Percentiles rank a stretch among this genome's conserved stretches.
Conservation (phyloP, 2,888 invertebrate species). For the Apoda limacodes region DNA sequence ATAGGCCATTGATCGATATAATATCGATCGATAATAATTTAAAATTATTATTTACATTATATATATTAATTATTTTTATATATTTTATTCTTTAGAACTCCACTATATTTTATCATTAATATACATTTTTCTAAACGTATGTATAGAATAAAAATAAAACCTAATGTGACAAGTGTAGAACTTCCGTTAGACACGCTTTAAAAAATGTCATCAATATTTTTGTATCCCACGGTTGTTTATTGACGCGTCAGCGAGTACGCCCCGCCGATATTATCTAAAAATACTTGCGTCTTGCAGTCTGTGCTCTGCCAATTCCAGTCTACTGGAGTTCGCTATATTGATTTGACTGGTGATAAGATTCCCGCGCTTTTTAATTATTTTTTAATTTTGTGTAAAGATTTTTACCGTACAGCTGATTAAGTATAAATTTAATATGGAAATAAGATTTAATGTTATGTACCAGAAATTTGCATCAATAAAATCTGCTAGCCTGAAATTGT, state of each 20-base stretch:
- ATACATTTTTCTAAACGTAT: too few relatives aligned
- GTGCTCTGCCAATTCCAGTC: conserved; percentile 16
- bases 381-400: conserved; percentile 2
- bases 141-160: too few relatives aligned
- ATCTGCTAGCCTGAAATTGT: conserved; percentile 8
- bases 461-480: conserved; percentile 9
- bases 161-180: too few relatives aligned
- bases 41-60: too few relatives aligned
- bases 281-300: conserved; percentile 15
- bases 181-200: too few relatives aligned
- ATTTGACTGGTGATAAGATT: conserved; percentile 13
- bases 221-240: too few relatives aligned
- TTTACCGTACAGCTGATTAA: background rate
- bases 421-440: background rate
- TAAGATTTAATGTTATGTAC: conserved; percentile 2
- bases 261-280: conserved; percentile 17
- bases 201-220: too few relatives aligned
- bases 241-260: conserved; percentile 4
- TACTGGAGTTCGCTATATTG: conserved; percentile 16
- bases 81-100: too few relatives aligned
- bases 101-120: too few relatives aligned
- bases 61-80: too few relatives aligned
- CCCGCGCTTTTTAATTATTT: conserved; percentile 4
- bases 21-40: too few relatives aligned
- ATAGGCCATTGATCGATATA: too few relatives aligned